Evolutionary conservation across 2,888 invertebrate genomes (phyloP).

Genomic region (Drosophila stalkeri): DNA sequence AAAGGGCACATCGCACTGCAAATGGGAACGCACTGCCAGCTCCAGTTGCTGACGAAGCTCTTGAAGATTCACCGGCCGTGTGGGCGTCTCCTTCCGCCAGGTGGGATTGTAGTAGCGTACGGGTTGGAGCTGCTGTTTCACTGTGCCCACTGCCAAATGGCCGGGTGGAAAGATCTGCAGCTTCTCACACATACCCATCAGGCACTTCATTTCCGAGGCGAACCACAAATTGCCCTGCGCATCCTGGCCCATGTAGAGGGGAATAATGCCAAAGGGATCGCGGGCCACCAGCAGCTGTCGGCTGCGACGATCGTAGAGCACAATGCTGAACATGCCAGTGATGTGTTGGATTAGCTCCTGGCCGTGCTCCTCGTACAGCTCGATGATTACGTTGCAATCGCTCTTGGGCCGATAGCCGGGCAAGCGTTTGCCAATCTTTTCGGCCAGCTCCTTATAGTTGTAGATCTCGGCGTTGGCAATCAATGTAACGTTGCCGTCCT

Average conservation of each 20-base stretch:
- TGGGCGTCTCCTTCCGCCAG: conserved; percentile 70
- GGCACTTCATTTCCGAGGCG: conserved; percentile 82
- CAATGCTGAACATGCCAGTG: conserved; percentile 83
- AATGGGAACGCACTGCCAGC: conserved; percentile 79
- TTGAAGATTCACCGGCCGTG: conserved; percentile 55
- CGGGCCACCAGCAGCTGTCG: conserved; percentile 76
- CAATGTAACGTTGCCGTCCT: conserved; percentile 73
- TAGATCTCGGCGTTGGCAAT: conserved; percentile 84
- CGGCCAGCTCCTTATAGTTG: conserved; percentile 77
- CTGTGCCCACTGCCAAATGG: conserved; percentile 63
- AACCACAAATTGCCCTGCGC: conserved; percentile 76
- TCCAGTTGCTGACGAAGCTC: conserved; percentile 67
- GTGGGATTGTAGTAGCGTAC: conserved; percentile 65
- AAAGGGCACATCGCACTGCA: conserved; percentile 82
- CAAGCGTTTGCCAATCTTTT: conserved; percentile 70
- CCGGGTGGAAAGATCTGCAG: conserved; percentile 79
- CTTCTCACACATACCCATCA: conserved; percentile 69
- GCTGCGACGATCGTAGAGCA: conserved; percentile 76
- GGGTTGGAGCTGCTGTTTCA: conserved; percentile 57
- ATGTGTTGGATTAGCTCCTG: conserved; percentile 71
- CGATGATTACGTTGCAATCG: conserved; percentile 82
- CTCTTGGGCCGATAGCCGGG: conserved; percentile 78
- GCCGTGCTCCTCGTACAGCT: conserved; percentile 80
- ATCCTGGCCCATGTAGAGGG: conserved; percentile 80
- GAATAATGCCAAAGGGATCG: conserved; percentile 83